Conservation (phyloP, 2,888 invertebrate genomes). For the Xestia sexstrigata region DNA sequence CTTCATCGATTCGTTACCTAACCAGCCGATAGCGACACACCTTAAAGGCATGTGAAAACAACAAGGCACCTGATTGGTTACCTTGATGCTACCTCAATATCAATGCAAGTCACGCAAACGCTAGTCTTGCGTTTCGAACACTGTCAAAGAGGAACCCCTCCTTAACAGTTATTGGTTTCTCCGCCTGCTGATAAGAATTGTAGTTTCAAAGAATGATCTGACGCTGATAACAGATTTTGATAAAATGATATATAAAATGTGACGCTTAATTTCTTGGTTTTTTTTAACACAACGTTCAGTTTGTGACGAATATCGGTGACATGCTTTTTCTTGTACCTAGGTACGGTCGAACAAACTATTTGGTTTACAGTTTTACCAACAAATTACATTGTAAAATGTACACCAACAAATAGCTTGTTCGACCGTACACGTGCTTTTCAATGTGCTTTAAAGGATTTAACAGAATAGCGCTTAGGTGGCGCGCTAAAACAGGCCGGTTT, state of each 20-base stretch:
- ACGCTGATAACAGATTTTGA: slow-evolving; percentile 7
- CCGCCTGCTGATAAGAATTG: neutral
- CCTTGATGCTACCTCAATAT: slow-evolving; percentile 9
- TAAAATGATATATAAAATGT: neutral
- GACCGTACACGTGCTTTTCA: neutral
- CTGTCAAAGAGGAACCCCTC: neutral
- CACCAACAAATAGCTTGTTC: too few relatives aligned
- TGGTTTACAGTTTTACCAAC: too few relatives aligned
- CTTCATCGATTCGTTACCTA: slow-evolving; percentile 50
- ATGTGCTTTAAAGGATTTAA: neutral
- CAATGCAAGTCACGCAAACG: slow-evolving; percentile 40
- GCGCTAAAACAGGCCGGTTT: neutral
- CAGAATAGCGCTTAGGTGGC: too few relatives aligned
- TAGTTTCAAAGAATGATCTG: neutral
- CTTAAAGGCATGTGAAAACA: slow-evolving; percentile 41
- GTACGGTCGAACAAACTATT: too few relatives aligned
- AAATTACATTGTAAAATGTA: too few relatives aligned
- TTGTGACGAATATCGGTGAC: neutral
- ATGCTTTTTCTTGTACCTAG: neutral
- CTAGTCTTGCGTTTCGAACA: slow-evolving; percentile 18
- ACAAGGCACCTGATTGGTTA: slow-evolving; percentile 30
- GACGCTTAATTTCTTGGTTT: neutral
- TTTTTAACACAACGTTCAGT: neutral
- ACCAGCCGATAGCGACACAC: slow-evolving; percentile 45
- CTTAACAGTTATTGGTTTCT: neutral